phyloP scores from a whole-genome alignment of 2,888 invertebrate species.

The Tiliacea aurago region DNA sequence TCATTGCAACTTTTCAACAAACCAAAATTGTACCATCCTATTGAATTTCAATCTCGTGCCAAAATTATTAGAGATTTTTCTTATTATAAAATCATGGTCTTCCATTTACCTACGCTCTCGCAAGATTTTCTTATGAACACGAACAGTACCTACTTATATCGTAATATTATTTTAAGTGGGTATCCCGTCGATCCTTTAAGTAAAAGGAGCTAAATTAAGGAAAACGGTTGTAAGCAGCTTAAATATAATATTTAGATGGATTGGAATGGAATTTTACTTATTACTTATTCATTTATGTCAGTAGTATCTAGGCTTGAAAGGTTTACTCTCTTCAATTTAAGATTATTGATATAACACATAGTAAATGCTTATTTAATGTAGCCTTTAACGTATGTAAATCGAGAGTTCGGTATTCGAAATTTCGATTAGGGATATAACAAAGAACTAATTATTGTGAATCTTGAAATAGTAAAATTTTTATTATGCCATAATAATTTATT shows the following conservation, averaged over 20 bases:
- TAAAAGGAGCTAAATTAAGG: slow-evolving; percentile 13
- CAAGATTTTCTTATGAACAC: background rate
- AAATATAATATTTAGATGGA: too few relatives aligned
- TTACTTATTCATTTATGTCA: too few relatives aligned
- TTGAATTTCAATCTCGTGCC: background rate
- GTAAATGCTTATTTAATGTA: background rate
- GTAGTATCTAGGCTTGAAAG: background rate
- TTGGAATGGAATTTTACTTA: too few relatives aligned
- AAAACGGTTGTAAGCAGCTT: slow-evolving; percentile 18
- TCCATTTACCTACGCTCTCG: slow-evolving; percentile 1
- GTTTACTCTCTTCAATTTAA: slow-evolving; percentile 1
- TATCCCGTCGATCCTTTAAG: background rate
- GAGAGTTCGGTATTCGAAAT: background rate
- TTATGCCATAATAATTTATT: too few relatives aligned
- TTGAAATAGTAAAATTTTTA: too few relatives aligned
- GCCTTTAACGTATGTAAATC: background rate
- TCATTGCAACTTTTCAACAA: background rate
- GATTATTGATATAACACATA: background rate
- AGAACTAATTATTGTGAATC: too few relatives aligned
- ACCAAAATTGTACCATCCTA: too few relatives aligned
- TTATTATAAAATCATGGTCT: background rate
- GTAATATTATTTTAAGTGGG: slow-evolving; percentile 20
- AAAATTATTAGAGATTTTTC: too few relatives aligned
- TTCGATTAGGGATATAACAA: too few relatives aligned
- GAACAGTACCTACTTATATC: background rate